Base-by-base conservation (phyloP, 2,888 invertebrate species). In the Drosophila silvestris region DNA sequence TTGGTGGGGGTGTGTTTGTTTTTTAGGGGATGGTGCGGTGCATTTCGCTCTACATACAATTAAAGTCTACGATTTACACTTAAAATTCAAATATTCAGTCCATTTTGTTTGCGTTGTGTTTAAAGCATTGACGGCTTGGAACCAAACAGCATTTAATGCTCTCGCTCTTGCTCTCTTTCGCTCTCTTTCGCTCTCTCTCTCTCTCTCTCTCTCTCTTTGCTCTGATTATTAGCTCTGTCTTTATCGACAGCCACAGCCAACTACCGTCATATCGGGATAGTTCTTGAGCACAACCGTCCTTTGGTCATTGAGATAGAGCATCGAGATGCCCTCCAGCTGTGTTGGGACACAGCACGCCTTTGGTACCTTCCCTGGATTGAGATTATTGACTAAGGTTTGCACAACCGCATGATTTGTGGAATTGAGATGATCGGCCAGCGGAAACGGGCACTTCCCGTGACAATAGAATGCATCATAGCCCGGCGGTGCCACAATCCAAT, bases 401-500 rank as follows among this genome's bases (percentile, higher is more conserved):
- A 99, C 98, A 91, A 99, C 98, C 82, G 99, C 99, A 94, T 99
- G 99, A 94, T 99, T 99, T 73, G 99, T 99, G 82, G 98, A 97
- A 94, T 99, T 99, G 64, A 99, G 94, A 94, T 98, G 98, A 89
- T 98, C 98, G 63, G 98, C 96, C 91, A 99, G 94, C 35, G 99
- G 99, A 93, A 97, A 99, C 58, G 97, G 97, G 93, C 99, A 99
- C 92, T 97, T 97, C 33, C 99, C 99, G 91, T 97, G 96, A 94
- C 99, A 99, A 94, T 97, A 99, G 94, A 96, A 99, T 14, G 99
- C 99, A 92, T 99, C 97, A 94, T 99, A 99, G 72, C 98, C 98
- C 37, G 97, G 96, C 35, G 99, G 99, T 56, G 99, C 99, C 57
- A 99, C 98, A 91, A 99, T 99, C 99, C 99, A 99, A 94, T 99